Conservation (phyloP, 2,113 vertebrate genomes). For the Ascaphus truei region DNA sequence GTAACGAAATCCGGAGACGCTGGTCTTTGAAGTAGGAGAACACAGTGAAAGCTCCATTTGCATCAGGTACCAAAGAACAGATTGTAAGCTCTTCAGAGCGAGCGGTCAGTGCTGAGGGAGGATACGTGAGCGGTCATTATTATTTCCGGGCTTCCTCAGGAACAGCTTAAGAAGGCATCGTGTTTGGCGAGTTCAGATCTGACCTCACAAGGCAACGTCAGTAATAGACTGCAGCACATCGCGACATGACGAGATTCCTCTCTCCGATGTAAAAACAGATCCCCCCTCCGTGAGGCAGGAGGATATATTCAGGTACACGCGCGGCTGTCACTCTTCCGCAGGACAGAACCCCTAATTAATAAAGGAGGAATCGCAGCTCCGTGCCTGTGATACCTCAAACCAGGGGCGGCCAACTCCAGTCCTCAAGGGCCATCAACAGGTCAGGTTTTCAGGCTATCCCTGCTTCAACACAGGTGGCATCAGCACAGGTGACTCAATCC, state of each 20-base stretch:
- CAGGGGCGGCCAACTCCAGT: too few species aligned
- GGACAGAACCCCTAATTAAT: not conserved
- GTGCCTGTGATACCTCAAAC: too few species aligned
- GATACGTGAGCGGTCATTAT: not conserved
- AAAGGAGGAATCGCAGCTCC: not conserved
- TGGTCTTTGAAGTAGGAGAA: not conserved
- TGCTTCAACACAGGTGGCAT: too few species aligned
- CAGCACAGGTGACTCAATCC: too few species aligned
- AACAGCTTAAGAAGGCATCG: slow-evolving; percentile 20
- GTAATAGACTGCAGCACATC: not conserved
- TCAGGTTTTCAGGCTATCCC: too few species aligned
- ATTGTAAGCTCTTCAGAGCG: not conserved
- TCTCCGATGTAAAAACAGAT: not conserved
- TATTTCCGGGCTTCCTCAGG: not conserved
- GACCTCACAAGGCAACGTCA: not conserved
- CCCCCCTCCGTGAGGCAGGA: not conserved
- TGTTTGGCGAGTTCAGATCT: slow-evolving; percentile 17
- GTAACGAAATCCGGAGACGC: not conserved
- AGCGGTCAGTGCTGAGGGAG: not conserved
- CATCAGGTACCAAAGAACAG: not conserved
- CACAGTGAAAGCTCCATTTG: not conserved
- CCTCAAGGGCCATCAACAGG: too few species aligned
- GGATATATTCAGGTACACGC: not conserved
- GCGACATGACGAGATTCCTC: not conserved
- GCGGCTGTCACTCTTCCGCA: not conserved